phyloP scores from a whole-genome alignment of 1,140 invertebrate genomes.

The Drosophila kanapiae region DNA sequence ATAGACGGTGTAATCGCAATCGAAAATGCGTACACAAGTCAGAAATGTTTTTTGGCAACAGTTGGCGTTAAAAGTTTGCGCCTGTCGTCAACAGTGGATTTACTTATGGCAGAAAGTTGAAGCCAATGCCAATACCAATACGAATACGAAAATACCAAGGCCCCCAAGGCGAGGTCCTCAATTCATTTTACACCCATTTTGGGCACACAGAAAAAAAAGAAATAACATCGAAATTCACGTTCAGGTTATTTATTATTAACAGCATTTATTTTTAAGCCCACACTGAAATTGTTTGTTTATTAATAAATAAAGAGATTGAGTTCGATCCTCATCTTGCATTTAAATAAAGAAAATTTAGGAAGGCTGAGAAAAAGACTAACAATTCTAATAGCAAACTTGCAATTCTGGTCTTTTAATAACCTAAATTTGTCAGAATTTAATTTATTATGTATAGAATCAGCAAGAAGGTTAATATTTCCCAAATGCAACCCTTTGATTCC shows the following conservation, averaged over 20 bases:
- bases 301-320: not conserved
- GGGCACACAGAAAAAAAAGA: slow-evolving; percentile 14
- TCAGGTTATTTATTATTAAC: not conserved
- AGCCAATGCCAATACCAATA: slow-evolving; percentile 46
- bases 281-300: not conserved
- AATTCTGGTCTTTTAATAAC: not conserved
- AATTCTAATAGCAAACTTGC: not conserved
- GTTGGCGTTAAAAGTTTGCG: slow-evolving; percentile 76
- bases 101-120: slow-evolving; percentile 67
- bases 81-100: slow-evolving; percentile 47
- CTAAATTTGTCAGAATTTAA: not conserved
- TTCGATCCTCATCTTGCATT: not conserved
- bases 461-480: not conserved
- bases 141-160: slow-evolving; percentile 28
- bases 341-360: not conserved
- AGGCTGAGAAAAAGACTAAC: not conserved
- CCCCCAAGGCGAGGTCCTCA: slow-evolving; percentile 33
- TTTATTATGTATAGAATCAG: not conserved
- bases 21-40: slow-evolving; percentile 65
- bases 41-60: slow-evolving; percentile 63
- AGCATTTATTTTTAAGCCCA: not conserved
- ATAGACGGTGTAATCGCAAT: slow-evolving; percentile 59
- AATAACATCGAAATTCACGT: not conserved
- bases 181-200: slow-evolving; percentile 50
- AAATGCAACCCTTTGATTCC: not conserved